These are phyloP conservation scores for Selenia dentaria DNA, from an alignment of 2,888 invertebrate species.

Conservation along the genomic window DNA sequence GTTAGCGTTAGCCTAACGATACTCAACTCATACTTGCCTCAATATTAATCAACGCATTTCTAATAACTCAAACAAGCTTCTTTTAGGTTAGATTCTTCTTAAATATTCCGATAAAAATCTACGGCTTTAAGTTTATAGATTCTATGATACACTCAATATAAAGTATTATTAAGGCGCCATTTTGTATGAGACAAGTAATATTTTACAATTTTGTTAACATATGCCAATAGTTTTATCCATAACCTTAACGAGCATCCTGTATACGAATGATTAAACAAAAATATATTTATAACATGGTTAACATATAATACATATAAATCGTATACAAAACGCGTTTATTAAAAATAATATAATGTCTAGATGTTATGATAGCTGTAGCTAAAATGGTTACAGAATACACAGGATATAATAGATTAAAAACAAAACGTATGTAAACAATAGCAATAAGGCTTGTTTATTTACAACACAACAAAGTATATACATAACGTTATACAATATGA, in stretches of 20 bases:
- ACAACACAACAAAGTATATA: conserved; percentile 13
- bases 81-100: no score
- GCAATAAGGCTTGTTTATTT: conserved; percentile 16
- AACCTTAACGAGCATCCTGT: conserved; percentile 23
- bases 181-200: conserved; percentile 19
- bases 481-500: conserved; percentile 8
- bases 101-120: no score
- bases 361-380: conserved; percentile 2
- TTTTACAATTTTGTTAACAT: conserved; percentile 30
- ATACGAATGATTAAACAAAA: conserved; percentile 14
- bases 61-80: no score
- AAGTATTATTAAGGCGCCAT: no score
- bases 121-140: no score
- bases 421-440: conserved; percentile 9
- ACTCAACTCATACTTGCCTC: conserved; percentile 15
- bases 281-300: conserved; percentile 5
- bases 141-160: no score
- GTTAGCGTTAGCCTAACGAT: conserved; percentile 40
- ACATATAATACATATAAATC: conserved; percentile 2
- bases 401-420: conserved; percentile 16
- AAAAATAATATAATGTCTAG: background rate
- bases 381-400: conserved; percentile 16
- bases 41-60: conserved; percentile 8
- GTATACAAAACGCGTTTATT: conserved; percentile 14
- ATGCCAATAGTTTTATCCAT: conserved; percentile 23